phyloP scores from a whole-genome alignment of 2,888 invertebrate genomes.

The Dryococelus australis region DNA sequence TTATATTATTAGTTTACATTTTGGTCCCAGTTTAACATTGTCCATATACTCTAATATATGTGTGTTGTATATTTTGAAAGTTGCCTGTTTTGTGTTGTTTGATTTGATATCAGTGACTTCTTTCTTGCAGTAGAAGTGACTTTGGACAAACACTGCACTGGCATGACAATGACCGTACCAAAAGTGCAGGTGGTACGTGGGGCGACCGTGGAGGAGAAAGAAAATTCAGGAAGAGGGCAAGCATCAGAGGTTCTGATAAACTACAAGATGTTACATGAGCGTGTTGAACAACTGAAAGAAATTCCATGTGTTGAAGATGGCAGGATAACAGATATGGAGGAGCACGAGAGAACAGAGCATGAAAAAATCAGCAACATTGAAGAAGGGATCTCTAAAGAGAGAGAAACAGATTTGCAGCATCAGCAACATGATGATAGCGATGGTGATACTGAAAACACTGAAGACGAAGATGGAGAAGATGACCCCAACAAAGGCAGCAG shows the following conservation, averaged over 20 bases:
- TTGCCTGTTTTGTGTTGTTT: not conserved
- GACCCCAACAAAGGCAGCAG: not conserved
- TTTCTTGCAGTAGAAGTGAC: conserved; percentile 16
- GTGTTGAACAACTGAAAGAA: not conserved
- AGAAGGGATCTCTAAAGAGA: not conserved
- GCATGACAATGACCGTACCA: not conserved
- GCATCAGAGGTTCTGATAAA: conserved; percentile 17
- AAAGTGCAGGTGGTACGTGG: conserved; percentile 4
- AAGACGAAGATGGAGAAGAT: not conserved
- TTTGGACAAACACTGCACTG: not conserved
- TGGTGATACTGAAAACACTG: not conserved
- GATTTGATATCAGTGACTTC: not conserved
- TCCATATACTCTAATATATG: too few species aligned
- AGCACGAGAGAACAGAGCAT: not conserved
- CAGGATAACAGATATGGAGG: not conserved
- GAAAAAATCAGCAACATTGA: not conserved
- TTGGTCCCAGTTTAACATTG: too few species aligned
- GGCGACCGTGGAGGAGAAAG: not conserved
- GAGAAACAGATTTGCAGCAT: not conserved
- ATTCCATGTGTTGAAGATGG: not conserved
- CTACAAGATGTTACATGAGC: not conserved
- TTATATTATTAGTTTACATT: too few species aligned
- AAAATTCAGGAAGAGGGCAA: not conserved
- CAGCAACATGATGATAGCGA: not conserved
- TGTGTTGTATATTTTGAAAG: too few species aligned